Conservation (phyloP, 23 tunicate genomes). For the Diplosoma virens region DNA sequence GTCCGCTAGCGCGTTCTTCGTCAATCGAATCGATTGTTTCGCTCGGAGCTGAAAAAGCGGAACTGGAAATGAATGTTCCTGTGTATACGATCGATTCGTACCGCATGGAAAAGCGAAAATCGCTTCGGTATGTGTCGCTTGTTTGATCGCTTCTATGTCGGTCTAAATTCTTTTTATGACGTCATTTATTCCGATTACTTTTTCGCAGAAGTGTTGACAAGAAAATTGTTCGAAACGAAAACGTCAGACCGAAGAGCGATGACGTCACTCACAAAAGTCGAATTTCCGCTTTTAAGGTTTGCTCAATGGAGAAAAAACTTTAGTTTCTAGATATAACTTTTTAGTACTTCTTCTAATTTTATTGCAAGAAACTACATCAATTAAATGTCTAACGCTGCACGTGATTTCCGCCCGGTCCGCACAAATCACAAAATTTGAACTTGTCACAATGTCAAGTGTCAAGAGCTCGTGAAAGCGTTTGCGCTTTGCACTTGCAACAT, state of each 20-base stretch:
- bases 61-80: slow-evolving; percentile 11
- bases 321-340: no score
- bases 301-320: no score
- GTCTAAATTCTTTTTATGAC: neutral
- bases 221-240: slow-evolving; percentile 76
- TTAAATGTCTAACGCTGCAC: no score
- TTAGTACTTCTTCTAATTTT: no score
- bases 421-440: no score
- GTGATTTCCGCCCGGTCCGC: no score
- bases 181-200: neutral
- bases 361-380: no score
- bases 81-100: slow-evolving; percentile 71
- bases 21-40: slow-evolving; percentile 75
- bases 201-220: slow-evolving; percentile 48
- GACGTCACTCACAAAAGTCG: neutral
- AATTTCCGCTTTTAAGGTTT: neutral
- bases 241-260: neutral
- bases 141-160: neutral
- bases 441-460: no score
- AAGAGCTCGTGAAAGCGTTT: no score
- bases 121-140: slow-evolving; percentile 13
- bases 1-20: slow-evolving; percentile 63
- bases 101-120: slow-evolving; percentile 66
- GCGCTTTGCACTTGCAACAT: no score
- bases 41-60: slow-evolving; percentile 41